Evolutionary conservation across 1,140 invertebrate genomes (phyloP).

Genomic region (Cardiocondyla obscurior): DNA sequence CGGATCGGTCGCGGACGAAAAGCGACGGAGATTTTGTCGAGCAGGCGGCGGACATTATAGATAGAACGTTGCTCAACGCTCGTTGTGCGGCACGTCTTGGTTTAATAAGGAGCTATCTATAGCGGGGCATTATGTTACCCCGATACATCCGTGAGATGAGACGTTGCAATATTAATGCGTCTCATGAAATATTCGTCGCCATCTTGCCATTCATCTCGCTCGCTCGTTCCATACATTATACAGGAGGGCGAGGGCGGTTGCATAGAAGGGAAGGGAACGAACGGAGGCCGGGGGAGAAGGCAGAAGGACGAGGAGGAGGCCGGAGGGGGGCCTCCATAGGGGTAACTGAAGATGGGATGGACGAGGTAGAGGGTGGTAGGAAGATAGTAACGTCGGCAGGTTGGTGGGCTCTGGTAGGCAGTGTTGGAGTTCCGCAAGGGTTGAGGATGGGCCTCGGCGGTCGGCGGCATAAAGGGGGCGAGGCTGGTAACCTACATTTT

Average conservation of each 20-base stretch:
- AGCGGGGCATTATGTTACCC: conserved; percentile 83
- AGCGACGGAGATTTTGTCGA: conserved; percentile 57
- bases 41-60: conserved; percentile 54
- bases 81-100: conserved; percentile 73
- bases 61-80: conserved; percentile 76
- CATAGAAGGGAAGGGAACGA: neutral
- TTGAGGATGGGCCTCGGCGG: conserved; percentile 11
- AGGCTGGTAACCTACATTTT: conserved; percentile 79
- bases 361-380: conserved; percentile 12
- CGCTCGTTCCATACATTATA: conserved; percentile 78
- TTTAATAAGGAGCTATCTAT: conserved; percentile 84
- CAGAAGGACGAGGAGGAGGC: conserved; percentile 1
- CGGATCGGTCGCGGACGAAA: conserved; percentile 16
- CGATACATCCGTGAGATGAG: conserved; percentile 84
- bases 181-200: conserved; percentile 83
- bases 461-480: conserved; percentile 10
- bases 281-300: conserved; percentile 30
- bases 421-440: conserved; percentile 63
- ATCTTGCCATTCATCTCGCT: conserved; percentile 83
- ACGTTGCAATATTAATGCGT: conserved; percentile 83
- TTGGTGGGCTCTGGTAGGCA: conserved; percentile 63
- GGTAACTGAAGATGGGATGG: conserved; percentile 14
- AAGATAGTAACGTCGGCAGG: conserved; percentile 23
- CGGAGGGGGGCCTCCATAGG: neutral
- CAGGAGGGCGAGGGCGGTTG: conserved; percentile 67